Base-by-base conservation (phyloP, 2,888 invertebrate species). In the Drosophila pegasa region DNA sequence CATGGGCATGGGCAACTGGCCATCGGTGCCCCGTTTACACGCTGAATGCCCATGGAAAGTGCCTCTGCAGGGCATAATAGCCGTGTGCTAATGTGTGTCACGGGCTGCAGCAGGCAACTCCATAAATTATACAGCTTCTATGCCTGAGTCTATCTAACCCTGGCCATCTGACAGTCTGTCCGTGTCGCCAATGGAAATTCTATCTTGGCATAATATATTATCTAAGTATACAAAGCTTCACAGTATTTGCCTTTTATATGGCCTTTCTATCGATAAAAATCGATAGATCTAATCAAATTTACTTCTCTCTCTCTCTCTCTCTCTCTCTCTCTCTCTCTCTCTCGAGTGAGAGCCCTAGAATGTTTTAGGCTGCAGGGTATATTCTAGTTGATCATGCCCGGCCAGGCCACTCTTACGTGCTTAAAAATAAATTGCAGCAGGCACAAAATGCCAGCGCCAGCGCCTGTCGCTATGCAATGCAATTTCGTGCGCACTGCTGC, bases 391-490 rank as follows among this genome's bases (percentile, higher is more conserved):
- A 3, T 0, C 43, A 45, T 45, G 25, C 16, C 6, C 10, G 1
- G 6, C 10, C 5, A 2, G 1, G 10, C 5, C 61, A 48, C 61
- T 56, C 59, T 62, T 56, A 56, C 74, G 62, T 66, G 66, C 29
- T 29, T 9, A 27, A 38, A 50, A 65, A 64, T 54, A 60, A 62
- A 67, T 54, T 75, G 71, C 56, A 59, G 38, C 56, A 56, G 58
- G 59, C 67, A 66, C 48, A 62, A 71, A 75, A 67, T 75, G 66
- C 74, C 74, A 74, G 40, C 22, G 35, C 59, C 69, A 72, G 35
- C 22, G 50, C 48, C 69, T 72, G 63, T 59, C 72, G 57, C 65
- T 33, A 56, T 70, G 62, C 74, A 35, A 71, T 75, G 64, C 63
- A 68, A 68, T 71, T 75, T 71, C 45, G 38, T 47, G 41, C 45